phyloP scores from a whole-genome alignment of 1,140 invertebrate species.

The Liolophura sinensis region DNA sequence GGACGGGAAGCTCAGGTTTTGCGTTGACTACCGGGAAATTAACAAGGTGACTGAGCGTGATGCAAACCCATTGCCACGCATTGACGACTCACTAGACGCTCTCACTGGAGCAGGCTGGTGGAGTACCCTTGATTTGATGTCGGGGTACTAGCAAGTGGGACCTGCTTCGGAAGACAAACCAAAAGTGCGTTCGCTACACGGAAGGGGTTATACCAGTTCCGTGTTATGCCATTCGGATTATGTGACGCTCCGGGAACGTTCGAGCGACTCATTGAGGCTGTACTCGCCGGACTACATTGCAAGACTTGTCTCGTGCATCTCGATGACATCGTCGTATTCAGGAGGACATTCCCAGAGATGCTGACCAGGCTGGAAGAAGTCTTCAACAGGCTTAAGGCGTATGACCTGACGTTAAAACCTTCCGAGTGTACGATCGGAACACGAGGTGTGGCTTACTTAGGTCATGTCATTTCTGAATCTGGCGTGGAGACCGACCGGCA shows the following conservation, averaged over 20 bases:
- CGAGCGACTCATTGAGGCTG: too few relatives aligned
- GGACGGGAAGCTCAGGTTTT: conserved; percentile 34
- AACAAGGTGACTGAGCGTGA: conserved; percentile 36
- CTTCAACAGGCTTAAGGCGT: conserved; percentile 21
- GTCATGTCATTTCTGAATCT: conserved; percentile 24
- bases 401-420: conserved; percentile 22
- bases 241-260: conserved; percentile 18
- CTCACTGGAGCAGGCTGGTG: conserved; percentile 55
- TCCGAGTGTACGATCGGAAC: conserved; percentile 19
- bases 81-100: conserved; percentile 56
- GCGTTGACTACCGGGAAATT: conserved; percentile 59
- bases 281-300: too few relatives aligned
- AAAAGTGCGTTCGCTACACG: conserved; percentile 34
- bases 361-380: conserved; percentile 19
- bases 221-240: conserved; percentile 23
- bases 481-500: conserved; percentile 26
- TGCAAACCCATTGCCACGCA: conserved; percentile 62
- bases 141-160: conserved; percentile 50
- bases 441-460: conserved; percentile 18
- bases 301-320: too few relatives aligned
- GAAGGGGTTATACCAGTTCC: conserved; percentile 19
- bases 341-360: conserved; percentile 13
- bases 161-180: conserved; percentile 38
- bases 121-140: conserved; percentile 51
- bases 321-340: too few relatives aligned